Base-by-base conservation (phyloP, 1,140 invertebrate genomes). In the Cephus cinctus region DNA sequence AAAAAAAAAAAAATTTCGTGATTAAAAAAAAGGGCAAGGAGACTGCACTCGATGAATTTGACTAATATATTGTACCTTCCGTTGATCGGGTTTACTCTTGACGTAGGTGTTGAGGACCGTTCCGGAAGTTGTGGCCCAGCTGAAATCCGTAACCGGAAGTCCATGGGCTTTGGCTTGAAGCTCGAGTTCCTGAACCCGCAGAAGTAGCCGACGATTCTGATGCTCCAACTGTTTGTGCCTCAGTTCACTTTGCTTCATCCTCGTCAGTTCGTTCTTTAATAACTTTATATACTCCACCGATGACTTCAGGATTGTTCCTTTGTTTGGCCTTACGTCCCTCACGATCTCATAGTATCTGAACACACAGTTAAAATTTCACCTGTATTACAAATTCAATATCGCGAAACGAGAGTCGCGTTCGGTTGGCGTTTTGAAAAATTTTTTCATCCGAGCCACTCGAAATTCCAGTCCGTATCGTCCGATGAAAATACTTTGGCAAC, bases 301-400 rank as follows among this genome's bases (percentile, higher is more conserved):
- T 0, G 94, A 95, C 74, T 98, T 98, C 1, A 98, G 79, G 53
- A 98, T 98, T 1, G 94, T 96, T n/a, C 96, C 96, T 72, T 95
- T 95, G 71, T 95, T 94, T 12, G 90, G 92, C 34, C 91, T 80
- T 11, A 92, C 86, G 66, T 94, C 92, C 6, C 90, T 80, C 1
- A 94, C 90, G 5, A 93, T 85, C 62, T 94, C 91, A 67, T 89
- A 92, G 70, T 89, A 89, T 15, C 73, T 75, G 57, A 0, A 9
- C 11, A 3, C 25, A 27, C n/a, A 27, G n/a, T n/a, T 8, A 8
- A n/a, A 6, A 6, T 27, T n/a, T 27, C 6, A 27, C n/a, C n/a
- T 27, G n/a, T 27, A n/a, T 6, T 27, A 27, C 25, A 6, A 27
- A 27, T 27, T 8, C 2, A 31, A 14, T 3, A 38, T 19, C 4